phyloP scores from a whole-genome alignment of 1,140 invertebrate species.

The Drosophila tani region DNA sequence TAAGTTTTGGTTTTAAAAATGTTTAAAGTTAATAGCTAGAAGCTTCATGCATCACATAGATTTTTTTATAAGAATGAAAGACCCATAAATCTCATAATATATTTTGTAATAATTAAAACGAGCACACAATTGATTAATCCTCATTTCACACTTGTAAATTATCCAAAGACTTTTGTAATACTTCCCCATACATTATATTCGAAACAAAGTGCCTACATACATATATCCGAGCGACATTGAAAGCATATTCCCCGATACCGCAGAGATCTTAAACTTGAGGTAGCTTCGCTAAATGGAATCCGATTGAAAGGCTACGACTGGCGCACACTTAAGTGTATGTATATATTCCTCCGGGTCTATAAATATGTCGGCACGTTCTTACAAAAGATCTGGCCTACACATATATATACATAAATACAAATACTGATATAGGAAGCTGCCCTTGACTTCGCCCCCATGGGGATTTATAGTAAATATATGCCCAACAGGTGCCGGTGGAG shows the following conservation, averaged over 20 bases:
- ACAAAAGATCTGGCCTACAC: slow-evolving; percentile 41
- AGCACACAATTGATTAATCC: slow-evolving; percentile 1
- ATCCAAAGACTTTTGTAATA: background rate
- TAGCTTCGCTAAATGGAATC: slow-evolving; percentile 24
- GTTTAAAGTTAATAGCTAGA: background rate
- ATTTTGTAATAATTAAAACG: slow-evolving; percentile 2
- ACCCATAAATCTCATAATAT: background rate
- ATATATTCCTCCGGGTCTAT: slow-evolving; percentile 29
- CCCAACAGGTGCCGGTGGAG: slow-evolving; percentile 54
- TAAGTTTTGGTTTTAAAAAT: too few species aligned
- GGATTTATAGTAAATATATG: slow-evolving; percentile 21
- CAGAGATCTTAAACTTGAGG: slow-evolving; percentile 31
- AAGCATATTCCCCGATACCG: slow-evolving; percentile 11
- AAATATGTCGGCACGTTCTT: slow-evolving; percentile 51
- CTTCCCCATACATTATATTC: slow-evolving; percentile 3
- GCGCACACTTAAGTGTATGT: slow-evolving; percentile 15
- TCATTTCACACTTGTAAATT: background rate
- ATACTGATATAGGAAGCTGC: slow-evolving; percentile 30
- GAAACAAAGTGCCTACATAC: slow-evolving; percentile 12
- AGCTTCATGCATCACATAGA: background rate
- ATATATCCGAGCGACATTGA: slow-evolving; percentile 31
- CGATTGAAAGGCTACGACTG: slow-evolving; percentile 29
- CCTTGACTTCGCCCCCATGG: slow-evolving; percentile 54
- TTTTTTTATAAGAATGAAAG: background rate
- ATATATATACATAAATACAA: slow-evolving; percentile 8